phyloP scores from a whole-genome alignment of 2,888 invertebrate species.

The Parthenolecanium corni region DNA sequence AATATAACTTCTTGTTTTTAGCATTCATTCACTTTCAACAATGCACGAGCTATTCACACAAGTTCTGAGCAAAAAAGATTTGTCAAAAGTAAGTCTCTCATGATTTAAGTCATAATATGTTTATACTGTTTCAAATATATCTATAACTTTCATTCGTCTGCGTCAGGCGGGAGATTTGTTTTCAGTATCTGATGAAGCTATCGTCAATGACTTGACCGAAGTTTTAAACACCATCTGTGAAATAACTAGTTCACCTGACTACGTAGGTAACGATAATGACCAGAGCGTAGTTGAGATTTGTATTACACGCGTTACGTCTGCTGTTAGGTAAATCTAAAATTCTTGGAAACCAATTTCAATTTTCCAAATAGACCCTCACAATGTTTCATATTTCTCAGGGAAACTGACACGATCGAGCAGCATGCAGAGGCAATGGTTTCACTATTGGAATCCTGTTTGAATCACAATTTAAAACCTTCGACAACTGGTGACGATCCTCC shows the following conservation, averaged over 20 bases:
- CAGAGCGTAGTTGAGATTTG: slow-evolving; percentile 93
- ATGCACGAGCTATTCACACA: slow-evolving; percentile 88
- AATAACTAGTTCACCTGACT: slow-evolving; percentile 71
- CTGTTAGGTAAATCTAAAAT: slow-evolving; percentile 50
- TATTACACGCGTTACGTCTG: slow-evolving; percentile 78
- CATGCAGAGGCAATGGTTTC: slow-evolving; percentile 74
- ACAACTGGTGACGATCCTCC: slow-evolving; percentile 78
- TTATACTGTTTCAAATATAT: neutral
- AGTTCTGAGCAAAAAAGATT: slow-evolving; percentile 77
- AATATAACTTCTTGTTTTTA: too few species aligned
- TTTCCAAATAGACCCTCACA: neutral
- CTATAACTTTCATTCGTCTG: neutral
- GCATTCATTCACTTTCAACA: slow-evolving; percentile 36
- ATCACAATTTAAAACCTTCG: slow-evolving; percentile 73
- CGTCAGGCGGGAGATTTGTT: slow-evolving; percentile 76
- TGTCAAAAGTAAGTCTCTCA: slow-evolving; percentile 48
- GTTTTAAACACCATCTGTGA: slow-evolving; percentile 65
- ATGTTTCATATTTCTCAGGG: slow-evolving; percentile 41
- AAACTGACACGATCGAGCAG: slow-evolving; percentile 74
- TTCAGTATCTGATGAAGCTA: slow-evolving; percentile 71
- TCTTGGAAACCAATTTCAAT: neutral
- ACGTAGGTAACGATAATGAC: slow-evolving; percentile 75
- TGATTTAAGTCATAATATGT: slow-evolving; percentile 4
- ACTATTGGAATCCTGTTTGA: slow-evolving; percentile 73
- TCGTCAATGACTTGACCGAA: slow-evolving; percentile 71